phyloP scores from a whole-genome alignment of 2,797 vertebrate genomes.

The Pseudomugil tenellus region DNA sequence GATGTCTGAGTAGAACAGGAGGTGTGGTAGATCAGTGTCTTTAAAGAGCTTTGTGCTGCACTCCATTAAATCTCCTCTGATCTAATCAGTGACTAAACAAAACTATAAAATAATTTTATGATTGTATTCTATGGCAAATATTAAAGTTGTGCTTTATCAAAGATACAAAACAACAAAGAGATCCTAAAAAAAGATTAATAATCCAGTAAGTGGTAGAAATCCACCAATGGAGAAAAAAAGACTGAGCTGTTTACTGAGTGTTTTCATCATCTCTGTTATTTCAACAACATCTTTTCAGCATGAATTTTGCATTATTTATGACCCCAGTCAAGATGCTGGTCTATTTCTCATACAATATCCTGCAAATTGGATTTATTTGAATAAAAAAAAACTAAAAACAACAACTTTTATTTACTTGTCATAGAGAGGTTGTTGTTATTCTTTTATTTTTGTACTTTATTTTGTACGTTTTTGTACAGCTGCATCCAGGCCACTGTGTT shows the following conservation, averaged over 20 bases:
- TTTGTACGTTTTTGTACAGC: not conserved
- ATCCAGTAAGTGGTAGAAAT: constrained; percentile 18
- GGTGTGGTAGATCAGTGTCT: constrained; percentile 4
- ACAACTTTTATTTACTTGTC: not conserved
- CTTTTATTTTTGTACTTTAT: too few relatives aligned
- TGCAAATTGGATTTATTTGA: not conserved
- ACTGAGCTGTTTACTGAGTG: constrained; percentile 4
- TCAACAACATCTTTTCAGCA: not conserved
- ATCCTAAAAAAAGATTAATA: not conserved
- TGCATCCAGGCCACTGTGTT: not conserved
- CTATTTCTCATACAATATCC: constrained; percentile 3
- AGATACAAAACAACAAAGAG: not conserved
- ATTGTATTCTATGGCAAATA: not conserved
- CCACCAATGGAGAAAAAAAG: constrained; percentile 13
- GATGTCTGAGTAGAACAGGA: constrained; percentile 21
- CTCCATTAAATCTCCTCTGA: not conserved
- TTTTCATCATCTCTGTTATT: constrained; percentile 24
- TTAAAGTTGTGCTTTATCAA: not conserved
- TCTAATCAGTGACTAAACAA: not conserved
- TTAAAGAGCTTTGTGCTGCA: not conserved
- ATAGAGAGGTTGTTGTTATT: not conserved
- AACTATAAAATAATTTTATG: not conserved
- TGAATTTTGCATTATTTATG: constrained; percentile 29
- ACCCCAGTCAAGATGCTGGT: not conserved
- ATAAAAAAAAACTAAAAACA: too few relatives aligned